A percentile compares a stretch with the other conserved stretches of the same genome.
These are phyloP conservation scores for Aldabrachelys gigantea DNA, from an alignment of 2,113 vertebrate genomes.

Conservation along the genomic window DNA sequence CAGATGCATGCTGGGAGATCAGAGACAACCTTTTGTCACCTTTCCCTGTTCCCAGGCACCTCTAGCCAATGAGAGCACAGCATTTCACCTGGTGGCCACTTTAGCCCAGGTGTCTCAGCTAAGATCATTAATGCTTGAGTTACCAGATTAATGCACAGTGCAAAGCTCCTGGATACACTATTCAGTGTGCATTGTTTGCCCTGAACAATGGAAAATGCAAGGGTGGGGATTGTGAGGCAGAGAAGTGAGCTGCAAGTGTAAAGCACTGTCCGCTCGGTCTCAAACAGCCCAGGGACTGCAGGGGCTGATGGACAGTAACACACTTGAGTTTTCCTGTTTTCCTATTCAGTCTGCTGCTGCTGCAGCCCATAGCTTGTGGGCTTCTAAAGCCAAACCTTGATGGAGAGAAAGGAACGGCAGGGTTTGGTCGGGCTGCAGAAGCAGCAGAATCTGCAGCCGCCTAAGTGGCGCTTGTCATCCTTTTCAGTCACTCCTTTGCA, in stretches of 20 bases:
- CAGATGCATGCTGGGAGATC: background rate
- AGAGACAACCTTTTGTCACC: background rate
- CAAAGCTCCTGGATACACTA: background rate
- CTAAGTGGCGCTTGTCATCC: background rate
- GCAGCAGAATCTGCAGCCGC: background rate
- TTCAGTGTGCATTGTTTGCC: background rate
- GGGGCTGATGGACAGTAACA: background rate
- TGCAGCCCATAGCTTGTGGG: too few relatives aligned
- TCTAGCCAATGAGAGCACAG: background rate
- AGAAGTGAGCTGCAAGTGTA: background rate
- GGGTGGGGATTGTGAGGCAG: background rate
- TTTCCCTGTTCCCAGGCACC: background rate
- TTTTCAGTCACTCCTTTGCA: background rate
- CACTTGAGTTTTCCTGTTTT: too few relatives aligned
- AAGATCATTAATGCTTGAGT: background rate
- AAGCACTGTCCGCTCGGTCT: background rate
- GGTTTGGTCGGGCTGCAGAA: background rate
- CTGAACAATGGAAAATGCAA: background rate
- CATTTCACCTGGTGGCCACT: background rate
- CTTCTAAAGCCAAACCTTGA: background rate
- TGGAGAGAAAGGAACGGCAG: background rate
- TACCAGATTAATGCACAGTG: background rate
- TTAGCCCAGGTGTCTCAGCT: background rate
- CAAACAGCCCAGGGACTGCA: background rate
- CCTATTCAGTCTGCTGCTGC: too few relatives aligned